Conservation (phyloP, 2,888 invertebrate species). For the Gari tellinella region DNA sequence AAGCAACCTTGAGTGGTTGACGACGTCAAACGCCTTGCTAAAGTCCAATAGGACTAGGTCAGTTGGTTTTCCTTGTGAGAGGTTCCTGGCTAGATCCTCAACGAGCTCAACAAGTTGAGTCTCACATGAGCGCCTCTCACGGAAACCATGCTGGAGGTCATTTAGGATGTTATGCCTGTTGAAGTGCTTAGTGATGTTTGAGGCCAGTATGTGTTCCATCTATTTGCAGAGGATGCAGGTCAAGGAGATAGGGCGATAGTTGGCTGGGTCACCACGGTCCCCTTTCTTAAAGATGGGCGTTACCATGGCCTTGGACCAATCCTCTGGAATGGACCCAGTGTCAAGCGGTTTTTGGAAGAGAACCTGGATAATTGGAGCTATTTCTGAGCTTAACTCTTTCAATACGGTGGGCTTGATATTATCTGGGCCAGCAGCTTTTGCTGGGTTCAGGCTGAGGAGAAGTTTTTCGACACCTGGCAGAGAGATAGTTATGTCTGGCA, state of each 20-base stretch:
- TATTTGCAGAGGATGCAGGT: conserved; percentile 52
- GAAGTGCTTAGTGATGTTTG: background rate
- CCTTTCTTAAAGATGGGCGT: too few species aligned
- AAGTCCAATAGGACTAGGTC: conserved; percentile 1
- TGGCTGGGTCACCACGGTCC: conserved; percentile 1
- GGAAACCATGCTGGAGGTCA: background rate
- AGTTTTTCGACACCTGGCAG: too few species aligned
- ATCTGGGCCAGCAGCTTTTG: too few species aligned
- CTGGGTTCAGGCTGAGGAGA: too few species aligned
- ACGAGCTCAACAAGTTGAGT: too few species aligned
- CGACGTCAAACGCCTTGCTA: background rate
- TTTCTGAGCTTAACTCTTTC: too few species aligned
- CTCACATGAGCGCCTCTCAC: background rate
- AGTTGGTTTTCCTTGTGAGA: background rate
- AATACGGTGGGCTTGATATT: too few species aligned
- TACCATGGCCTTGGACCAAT: too few species aligned
- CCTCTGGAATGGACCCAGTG: too few species aligned
- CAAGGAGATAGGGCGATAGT: conserved; percentile 59
- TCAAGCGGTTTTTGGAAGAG: too few species aligned
- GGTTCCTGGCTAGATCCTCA: background rate
- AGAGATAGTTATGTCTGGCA: too few species aligned
- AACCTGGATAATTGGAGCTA: too few species aligned
- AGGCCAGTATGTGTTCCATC: conserved; percentile 8
- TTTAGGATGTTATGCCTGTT: background rate
- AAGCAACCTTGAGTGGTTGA: background rate